phyloP scores from a whole-genome alignment of 2,113 vertebrate genomes.

The Crotalus viridis region DNA sequence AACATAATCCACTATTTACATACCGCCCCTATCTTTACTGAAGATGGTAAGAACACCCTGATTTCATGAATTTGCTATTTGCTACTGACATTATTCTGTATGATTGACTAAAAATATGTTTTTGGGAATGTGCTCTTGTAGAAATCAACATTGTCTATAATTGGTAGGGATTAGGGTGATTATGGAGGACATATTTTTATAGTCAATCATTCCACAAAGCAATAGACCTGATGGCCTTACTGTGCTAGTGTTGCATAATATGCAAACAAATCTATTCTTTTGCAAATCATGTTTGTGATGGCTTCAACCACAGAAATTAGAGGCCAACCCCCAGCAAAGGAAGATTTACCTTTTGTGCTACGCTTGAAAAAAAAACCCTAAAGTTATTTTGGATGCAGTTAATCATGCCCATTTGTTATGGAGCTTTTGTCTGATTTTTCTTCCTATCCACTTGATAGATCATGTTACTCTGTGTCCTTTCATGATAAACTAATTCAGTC shows the following conservation, averaged over 20 bases:
- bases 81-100: neutral
- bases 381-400: constrained; percentile 30
- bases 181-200: neutral
- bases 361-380: neutral
- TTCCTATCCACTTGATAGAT: neutral
- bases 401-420: constrained; percentile 1
- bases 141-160: neutral
- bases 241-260: neutral
- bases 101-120: neutral
- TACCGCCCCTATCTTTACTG: constrained; percentile 76
- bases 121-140: neutral
- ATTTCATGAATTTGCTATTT: neutral
- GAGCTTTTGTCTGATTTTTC: constrained; percentile 26
- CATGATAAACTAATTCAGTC: neutral
- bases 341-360: neutral
- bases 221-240: constrained; percentile 20
- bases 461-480: constrained; percentile 24
- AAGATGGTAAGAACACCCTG: constrained; percentile 71
- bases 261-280: constrained; percentile 1
- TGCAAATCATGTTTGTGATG: neutral
- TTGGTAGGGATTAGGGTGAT: neutral
- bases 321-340: neutral
- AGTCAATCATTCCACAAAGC: neutral
- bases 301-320: neutral
- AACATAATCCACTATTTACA: constrained; percentile 78